These are phyloP conservation scores for Andrena haemorrhoa DNA, from an alignment of 2,888 invertebrate species.

Conservation along the genomic window DNA sequence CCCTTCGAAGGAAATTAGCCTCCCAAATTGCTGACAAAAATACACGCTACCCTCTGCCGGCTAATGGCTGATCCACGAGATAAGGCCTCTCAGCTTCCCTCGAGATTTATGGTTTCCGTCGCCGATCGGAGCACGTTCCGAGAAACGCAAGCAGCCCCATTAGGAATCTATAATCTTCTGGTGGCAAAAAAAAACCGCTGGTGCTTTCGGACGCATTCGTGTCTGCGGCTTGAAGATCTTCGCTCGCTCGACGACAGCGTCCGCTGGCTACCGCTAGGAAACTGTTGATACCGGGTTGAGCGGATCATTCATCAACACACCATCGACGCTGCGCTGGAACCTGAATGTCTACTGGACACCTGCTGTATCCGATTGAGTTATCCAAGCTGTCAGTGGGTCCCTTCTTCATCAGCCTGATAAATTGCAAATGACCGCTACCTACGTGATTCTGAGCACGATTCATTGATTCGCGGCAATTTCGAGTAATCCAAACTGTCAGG, in stretches of 20 bases:
- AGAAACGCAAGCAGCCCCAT: conserved; percentile 1
- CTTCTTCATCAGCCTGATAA: conserved; percentile 21
- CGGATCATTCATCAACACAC: not conserved
- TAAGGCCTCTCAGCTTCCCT: not conserved
- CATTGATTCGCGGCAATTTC: conserved; percentile 9
- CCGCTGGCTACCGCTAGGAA: not conserved
- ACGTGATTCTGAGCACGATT: conserved; percentile 13
- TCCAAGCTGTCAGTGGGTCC: not conserved
- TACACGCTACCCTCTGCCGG: not conserved
- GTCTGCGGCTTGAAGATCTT: no score
- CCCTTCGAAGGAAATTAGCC: conserved; percentile 16
- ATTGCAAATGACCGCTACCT: not conserved
- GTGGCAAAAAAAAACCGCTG: not conserved
- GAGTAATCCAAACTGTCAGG: not conserved
- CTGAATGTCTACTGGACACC: not conserved
- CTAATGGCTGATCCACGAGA: conserved; percentile 27
- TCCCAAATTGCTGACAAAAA: conserved; percentile 16
- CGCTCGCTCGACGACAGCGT: not conserved
- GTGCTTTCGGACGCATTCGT: not conserved
- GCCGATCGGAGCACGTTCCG: conserved; percentile 5
- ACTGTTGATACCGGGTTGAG: not conserved
- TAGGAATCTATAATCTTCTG: conserved; percentile 7
- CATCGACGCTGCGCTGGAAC: not conserved
- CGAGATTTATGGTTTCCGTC: conserved; percentile 27
- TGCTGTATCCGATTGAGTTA: conserved; percentile 9